These are phyloP conservation scores for Colinus virginianus DNA, from an alignment of 2,113 vertebrate species.

Conservation along the genomic window DNA sequence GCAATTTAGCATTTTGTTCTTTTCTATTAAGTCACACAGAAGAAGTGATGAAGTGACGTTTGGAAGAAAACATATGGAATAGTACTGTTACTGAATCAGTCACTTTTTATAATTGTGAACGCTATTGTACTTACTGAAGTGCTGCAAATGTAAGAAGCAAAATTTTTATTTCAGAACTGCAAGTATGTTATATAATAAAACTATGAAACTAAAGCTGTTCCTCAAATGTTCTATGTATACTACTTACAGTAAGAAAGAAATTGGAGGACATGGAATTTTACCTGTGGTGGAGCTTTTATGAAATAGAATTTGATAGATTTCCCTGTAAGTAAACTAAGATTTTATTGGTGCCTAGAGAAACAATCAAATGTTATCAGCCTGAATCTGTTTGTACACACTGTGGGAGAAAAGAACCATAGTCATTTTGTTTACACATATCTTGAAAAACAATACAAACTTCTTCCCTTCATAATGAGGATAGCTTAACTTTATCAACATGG, in stretches of 20 bases:
- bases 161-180: background rate
- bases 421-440: accelerated
- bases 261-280: background rate
- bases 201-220: background rate
- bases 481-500: background rate
- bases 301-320: background rate
- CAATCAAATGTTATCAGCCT: background rate
- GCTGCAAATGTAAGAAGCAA: background rate
- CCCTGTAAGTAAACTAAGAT: background rate
- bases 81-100: background rate
- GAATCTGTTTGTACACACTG: background rate
- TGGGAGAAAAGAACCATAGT: background rate
- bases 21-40: background rate
- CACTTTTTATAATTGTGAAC: background rate
- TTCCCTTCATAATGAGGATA: background rate
- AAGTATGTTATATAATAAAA: background rate
- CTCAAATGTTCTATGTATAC: background rate
- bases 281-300: background rate
- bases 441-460: background rate
- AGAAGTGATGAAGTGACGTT: background rate
- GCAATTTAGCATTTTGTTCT: background rate
- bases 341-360: background rate
- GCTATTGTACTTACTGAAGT: background rate
- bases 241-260: background rate
- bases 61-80: background rate